Percentiles rank a stretch among this genome's conserved stretches.
These are phyloP conservation scores for Nemotelus nigrinus DNA, from an alignment of 2,888 invertebrate genomes.

Conservation along the genomic window DNA sequence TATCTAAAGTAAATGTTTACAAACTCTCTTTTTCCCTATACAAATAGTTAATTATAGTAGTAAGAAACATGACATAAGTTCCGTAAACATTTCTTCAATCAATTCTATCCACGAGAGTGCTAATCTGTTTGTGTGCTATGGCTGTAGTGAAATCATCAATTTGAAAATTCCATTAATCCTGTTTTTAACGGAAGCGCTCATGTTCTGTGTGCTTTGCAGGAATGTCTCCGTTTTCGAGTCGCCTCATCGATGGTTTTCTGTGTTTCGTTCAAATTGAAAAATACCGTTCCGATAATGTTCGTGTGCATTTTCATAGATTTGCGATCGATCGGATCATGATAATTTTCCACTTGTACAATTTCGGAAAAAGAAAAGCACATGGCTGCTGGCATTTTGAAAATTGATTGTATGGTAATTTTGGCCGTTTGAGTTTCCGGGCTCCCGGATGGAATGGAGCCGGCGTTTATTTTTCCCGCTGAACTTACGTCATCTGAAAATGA, in stretches of 20 bases:
- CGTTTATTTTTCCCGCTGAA: slow-evolving; percentile 38
- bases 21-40: slow-evolving; percentile 22
- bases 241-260: too few relatives aligned
- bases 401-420: slow-evolving; percentile 3
- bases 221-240: slow-evolving; percentile 19
- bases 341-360: slow-evolving; percentile 1
- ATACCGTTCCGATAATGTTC: too few relatives aligned
- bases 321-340: background rate
- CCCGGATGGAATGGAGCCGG: slow-evolving; percentile 34
- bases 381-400: slow-evolving; percentile 14
- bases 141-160: too few relatives aligned
- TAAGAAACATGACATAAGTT: slow-evolving; percentile 37
- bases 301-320: background rate
- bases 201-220: slow-evolving; percentile 23
- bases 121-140: too few relatives aligned
- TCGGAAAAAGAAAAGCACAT: slow-evolving; percentile 26
- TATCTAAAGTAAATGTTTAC: slow-evolving; percentile 38
- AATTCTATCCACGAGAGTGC: background rate
- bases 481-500: slow-evolving; percentile 44
- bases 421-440: slow-evolving; percentile 6
- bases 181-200: slow-evolving; percentile 8
- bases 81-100: slow-evolving; percentile 2
- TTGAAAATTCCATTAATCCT: too few relatives aligned
- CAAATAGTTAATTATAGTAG: slow-evolving; percentile 14
- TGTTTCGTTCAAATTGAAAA: too few relatives aligned